Conservation (phyloP, 2,888 invertebrate species). For the Rhimphoctona megacephalus region DNA sequence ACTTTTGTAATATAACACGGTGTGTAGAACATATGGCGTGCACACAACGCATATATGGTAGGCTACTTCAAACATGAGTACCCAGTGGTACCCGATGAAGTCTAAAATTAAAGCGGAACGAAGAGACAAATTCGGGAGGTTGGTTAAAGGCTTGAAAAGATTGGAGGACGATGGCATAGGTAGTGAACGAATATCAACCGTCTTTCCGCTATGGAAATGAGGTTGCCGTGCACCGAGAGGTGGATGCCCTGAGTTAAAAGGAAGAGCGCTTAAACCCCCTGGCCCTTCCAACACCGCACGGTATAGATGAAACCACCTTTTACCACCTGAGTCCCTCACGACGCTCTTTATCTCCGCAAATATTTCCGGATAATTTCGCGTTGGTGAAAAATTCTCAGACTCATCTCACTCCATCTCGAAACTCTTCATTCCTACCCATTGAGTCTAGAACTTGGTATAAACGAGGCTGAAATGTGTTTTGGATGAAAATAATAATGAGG, state of each 20-base stretch:
- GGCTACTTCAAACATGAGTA: slow-evolving; percentile 45
- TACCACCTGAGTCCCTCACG: slow-evolving; percentile 49
- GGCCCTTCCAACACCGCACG: not conserved
- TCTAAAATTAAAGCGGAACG: slow-evolving; percentile 80
- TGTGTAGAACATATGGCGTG: slow-evolving; percentile 11
- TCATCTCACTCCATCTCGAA: slow-evolving; percentile 14
- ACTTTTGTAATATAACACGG: slow-evolving; percentile 12
- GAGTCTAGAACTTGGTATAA: slow-evolving; percentile 28
- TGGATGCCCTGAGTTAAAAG: slow-evolving; percentile 61
- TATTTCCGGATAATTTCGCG: slow-evolving; percentile 66
- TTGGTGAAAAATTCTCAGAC: slow-evolving; percentile 48
- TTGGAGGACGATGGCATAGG: slow-evolving; percentile 19
- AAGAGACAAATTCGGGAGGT: slow-evolving; percentile 57
- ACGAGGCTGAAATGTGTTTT: not conserved
- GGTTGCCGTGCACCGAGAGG: slow-evolving; percentile 53
- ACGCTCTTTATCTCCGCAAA: slow-evolving; percentile 58
- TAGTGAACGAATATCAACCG: slow-evolving; percentile 52
- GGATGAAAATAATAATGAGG: slow-evolving; percentile 25
- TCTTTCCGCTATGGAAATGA: slow-evolving; percentile 60
- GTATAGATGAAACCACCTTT: slow-evolving; percentile 30
- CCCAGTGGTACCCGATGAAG: slow-evolving; percentile 72
- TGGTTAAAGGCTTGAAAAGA: slow-evolving; percentile 52
- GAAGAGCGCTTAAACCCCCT: slow-evolving; percentile 45
- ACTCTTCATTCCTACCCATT: slow-evolving; percentile 34
- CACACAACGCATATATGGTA: slow-evolving; percentile 19